Base-by-base conservation (phyloP, 2,113 vertebrate genomes). In the Coptodon bakossiorum region DNA sequence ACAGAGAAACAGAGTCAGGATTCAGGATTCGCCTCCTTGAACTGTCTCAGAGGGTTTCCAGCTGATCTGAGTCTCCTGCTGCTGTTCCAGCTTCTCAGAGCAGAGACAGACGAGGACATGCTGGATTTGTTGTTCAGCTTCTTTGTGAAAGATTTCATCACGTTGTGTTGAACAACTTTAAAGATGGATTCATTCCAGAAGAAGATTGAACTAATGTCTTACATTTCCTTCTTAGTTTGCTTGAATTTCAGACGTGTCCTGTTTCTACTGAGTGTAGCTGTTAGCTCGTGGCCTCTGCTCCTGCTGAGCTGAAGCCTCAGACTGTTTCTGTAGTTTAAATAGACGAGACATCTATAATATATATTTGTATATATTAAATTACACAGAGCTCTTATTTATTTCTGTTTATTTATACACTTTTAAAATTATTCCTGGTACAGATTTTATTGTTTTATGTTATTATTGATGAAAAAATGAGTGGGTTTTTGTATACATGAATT, bases 111-210 rank as follows among this genome's bases (percentile, higher is more conserved):
- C 22, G 11, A 56, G 54, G 6, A 24, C 22, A 0, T 56, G 11
- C 54, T 56, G 22, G 4, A 56, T 56, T 27, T 56, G 22, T 56
- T 27, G 22, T 56, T 24, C 53, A 24, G 53, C 53, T 0, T 24
- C 53, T 56, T 56, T 56, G 53, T 56, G 53, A 56, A 22, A n/a
- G 0, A 54, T 22, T 24, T 54, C 53, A 54, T 7, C 6, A 24
- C 0, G 1, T 24, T 54, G 6, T 54, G 53, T 54, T 54, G 10
- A 54, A 24, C 3, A 54, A 0, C 0, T 54, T 54, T 24, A 54
- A 24, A 12, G 53, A 54, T 54, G n/a, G 53, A 54, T 24, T 54
- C 6, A 12, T 54, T 56, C 22, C 11, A 24, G 13, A 56, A 13
- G 54, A 56, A 27, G 22, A 56, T 1, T 56, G 54, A 27, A 7